Evolutionary conservation across 2,888 invertebrate species (phyloP), one percentile per base, ranked within the genome.

Genomic region (Nomada goodeniana): DNA sequence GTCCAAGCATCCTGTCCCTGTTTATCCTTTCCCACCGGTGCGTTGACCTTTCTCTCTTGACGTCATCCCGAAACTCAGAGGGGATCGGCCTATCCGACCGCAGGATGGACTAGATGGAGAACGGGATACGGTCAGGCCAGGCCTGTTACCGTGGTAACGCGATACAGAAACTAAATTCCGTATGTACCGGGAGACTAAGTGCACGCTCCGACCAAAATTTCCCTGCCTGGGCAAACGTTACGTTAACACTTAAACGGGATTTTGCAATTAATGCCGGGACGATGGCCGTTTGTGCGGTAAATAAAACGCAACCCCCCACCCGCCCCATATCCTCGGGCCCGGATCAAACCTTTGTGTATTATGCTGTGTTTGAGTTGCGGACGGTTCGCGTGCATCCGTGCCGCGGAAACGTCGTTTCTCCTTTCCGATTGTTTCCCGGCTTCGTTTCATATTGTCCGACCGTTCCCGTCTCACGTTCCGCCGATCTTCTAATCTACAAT

Each of bases 141-240:
- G 80, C 69, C 79, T 82, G 87, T 87, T 85, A 85, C 87, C 87
- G 80, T 87, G 87, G 87, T 86, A 87, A 87, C 87, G 87, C 85
- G 83, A 87, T 87, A 85, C 83, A 87, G 87, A 82, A 86, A 85
- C 87, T 85, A 87, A 86, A 87, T 85, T 87, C 85, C 85, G 85
- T 81, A 86, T 86, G 86, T 83, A 82, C 80, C 81, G 75, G 59
- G 55, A 72, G 68, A 36, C 83, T 87, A 85, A 86, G 86, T 81
- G 87, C 85, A 82, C 73, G 13, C 87, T 72, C 79, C 52, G 77
- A 76, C 83, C 81, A 64, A 87, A 86, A 87, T 87, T 87, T 85
- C 83, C 68, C 61, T 61, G 83, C 80, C 83, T 81, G 79, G 80
- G 86, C 84, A 86, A 86, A 86, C 85, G 83, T 86, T 83, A 64